A percentile compares a stretch with the other conserved stretches of the same genome.
Conservation (phyloP, 92 coral and sea anemone species). For the Umimayanthus kanabou region DNA sequence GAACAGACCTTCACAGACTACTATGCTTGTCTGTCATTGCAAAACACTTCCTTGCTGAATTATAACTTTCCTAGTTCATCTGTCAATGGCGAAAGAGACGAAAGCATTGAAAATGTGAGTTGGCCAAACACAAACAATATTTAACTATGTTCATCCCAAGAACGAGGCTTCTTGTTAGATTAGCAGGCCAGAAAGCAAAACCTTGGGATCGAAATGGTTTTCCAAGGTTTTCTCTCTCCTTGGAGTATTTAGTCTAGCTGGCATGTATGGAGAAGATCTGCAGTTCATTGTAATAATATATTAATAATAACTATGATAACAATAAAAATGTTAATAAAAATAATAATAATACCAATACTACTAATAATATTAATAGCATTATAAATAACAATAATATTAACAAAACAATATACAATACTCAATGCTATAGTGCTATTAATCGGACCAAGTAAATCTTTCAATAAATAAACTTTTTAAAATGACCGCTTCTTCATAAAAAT, state of each 20-base stretch:
- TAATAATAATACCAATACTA: no score
- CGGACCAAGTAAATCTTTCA: neutral
- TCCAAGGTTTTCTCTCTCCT: no score
- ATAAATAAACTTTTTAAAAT: no score
- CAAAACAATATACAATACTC: no score
- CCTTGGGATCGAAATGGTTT: neutral
- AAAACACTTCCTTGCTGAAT: no score
- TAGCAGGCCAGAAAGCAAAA: neutral
- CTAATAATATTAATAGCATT: no score
- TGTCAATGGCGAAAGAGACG: neutral
- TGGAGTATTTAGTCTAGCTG: neutral
- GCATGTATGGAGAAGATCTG: neutral
- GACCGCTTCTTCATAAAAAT: no score
- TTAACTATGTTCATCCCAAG: no score
- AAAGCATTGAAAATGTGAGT: neutral
- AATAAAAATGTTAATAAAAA: no score
- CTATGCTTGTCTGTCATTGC: neutral
- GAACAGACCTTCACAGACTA: neutral
- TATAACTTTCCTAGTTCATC: neutral
- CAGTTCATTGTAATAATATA: neutral
- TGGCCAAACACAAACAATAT: neutral
- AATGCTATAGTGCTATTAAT: neutral
- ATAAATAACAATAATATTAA: no score
- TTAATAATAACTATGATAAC: no score
- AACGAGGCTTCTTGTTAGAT: no score